Evolutionary conservation across 2,888 invertebrate genomes (phyloP), one percentile per base, ranked within the genome.

Genomic region (Dioctria linearis): DNA sequence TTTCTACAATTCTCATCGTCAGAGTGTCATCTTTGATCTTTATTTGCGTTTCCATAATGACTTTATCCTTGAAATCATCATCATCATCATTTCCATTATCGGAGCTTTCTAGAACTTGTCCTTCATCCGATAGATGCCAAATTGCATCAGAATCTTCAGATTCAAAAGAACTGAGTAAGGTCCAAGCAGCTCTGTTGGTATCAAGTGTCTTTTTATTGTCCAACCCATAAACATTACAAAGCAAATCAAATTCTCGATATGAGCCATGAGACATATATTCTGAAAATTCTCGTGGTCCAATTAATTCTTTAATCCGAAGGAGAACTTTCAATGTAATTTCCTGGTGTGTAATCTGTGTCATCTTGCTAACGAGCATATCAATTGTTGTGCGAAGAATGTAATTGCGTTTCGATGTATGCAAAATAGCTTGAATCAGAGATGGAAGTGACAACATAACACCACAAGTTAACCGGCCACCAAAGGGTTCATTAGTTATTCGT

Each of bases 41-140:
- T 42, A 95, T 95, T 90, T 95, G 95, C 0, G 95, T 95, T 89
- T 95, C 95, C 84, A 95, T 91, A 67, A 95, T 94, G 0, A 95
- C 92, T 87, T 92, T 93, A 42, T 92, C 93, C 83, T 90, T 91
- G 13, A 85, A 84, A 11, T 79, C 67, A 4, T 71, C 79, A 11
- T 71, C 79, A 11, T 69, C 46, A 43, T 80, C 80, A 6, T 80
- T 81, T 43, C 84, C 84, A 37, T 85, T 84, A 43, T 85, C 85
- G 0, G 85, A 83, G 4, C 85, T 82, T 2, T 66, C 54, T n/a
- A 25, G 8, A 3, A 54, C 9, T 2, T n/a, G 51, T 40, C 40
- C 78, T 6, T 78, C 46, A 67, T 46, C 46, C 11, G 59, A 67
- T 59, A 65, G 37, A n/a, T 37, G 42, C 79, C 79, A 63, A n/a